Conservation (phyloP, 2,797 vertebrate species). For the Rachycentron canadum region DNA sequence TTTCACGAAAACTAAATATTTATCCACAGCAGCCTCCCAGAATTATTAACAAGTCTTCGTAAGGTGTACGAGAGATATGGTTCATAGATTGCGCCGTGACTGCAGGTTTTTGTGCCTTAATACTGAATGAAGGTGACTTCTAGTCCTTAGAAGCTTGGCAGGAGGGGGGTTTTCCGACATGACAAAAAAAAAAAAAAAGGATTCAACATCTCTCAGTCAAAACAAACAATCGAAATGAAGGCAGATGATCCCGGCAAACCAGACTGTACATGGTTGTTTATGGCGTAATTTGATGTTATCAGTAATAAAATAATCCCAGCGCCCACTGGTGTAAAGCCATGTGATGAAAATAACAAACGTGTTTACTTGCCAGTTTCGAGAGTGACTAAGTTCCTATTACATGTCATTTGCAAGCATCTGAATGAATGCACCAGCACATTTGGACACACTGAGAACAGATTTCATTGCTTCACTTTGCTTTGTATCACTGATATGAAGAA, state of each 20-base stretch:
- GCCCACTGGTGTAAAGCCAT: not conserved
- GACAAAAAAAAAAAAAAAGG: too few relatives aligned
- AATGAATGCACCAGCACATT: not conserved
- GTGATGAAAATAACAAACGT: not conserved
- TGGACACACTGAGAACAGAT: slow-evolving; percentile 21
- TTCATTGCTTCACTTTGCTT: slow-evolving; percentile 28
- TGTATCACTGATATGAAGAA: slow-evolving; percentile 18
- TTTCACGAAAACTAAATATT: not conserved
- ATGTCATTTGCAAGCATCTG: not conserved
- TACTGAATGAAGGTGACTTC: not conserved
- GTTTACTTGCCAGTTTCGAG: not conserved
- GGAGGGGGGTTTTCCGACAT: too few relatives aligned
- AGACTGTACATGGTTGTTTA: too few relatives aligned
- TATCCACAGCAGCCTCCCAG: not conserved
- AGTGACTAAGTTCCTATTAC: not conserved
- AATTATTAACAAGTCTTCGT: not conserved
- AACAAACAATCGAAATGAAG: too few relatives aligned
- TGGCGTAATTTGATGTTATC: not conserved
- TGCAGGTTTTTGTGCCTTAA: not conserved
- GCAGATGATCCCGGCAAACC: too few relatives aligned
- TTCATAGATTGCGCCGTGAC: not conserved
- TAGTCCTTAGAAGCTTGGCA: not conserved
- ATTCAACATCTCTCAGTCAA: too few relatives aligned
- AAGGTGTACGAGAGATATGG: not conserved
- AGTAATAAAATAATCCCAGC: not conserved